These are phyloP conservation scores for Felis chaus DNA, from an alignment of 2,113 vertebrate genomes.

Conservation along the genomic window DNA sequence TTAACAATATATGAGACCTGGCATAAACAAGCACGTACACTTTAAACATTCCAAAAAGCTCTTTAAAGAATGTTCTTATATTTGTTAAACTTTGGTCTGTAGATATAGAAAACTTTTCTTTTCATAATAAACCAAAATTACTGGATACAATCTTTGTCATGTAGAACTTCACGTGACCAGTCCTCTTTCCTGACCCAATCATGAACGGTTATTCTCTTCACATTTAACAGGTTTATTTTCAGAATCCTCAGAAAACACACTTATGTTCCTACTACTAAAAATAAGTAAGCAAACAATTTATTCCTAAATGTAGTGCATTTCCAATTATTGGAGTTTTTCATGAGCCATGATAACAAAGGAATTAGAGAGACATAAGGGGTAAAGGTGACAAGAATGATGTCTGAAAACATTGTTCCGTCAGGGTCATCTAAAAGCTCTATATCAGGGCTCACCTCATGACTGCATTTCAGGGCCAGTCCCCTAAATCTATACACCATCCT, in stretches of 20 bases:
- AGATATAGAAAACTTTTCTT: conserved; percentile 48
- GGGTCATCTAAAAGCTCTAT: neutral
- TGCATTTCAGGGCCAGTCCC: neutral
- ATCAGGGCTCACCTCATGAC: neutral
- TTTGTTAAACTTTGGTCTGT: neutral
- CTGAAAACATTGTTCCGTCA: neutral
- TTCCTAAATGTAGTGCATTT: neutral
- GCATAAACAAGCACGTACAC: conserved; percentile 35
- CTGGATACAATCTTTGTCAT: neutral
- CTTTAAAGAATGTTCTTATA: conserved; percentile 42
- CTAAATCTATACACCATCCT: neutral
- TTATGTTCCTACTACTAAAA: conserved; percentile 22
- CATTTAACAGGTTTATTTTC: neutral
- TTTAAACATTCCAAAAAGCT: conserved; percentile 46
- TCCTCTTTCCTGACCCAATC: neutral
- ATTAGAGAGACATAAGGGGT: neutral
- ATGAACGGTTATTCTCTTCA: neutral
- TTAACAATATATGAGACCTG: conserved; percentile 45
- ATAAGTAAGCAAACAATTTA: neutral
- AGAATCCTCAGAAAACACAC: neutral
- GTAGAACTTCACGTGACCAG: neutral
- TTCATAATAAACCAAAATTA: conserved; percentile 42
- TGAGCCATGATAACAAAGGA: neutral
- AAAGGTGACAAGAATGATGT: neutral
- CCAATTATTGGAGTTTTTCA: neutral